Base-by-base conservation (phyloP, 1,140 invertebrate genomes). In the Odontomachus brunneus region DNA sequence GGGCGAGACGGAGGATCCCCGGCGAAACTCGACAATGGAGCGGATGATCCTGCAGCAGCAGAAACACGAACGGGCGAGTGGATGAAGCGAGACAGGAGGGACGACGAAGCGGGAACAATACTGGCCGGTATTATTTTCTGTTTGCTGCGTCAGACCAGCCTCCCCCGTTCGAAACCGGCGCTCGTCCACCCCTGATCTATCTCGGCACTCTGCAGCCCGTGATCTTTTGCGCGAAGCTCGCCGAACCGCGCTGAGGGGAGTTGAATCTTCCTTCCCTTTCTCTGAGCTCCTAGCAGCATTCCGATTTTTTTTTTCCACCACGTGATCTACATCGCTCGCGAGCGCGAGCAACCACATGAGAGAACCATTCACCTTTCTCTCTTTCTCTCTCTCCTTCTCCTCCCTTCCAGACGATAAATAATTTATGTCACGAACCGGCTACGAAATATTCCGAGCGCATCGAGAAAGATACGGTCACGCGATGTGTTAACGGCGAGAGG, bases 111-210 rank as follows among this genome's bases (percentile, higher is more conserved):
- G 82, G 60, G 83, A 87, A 90, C 87, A 90, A 90, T 90, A 82
- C 44, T 49, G 73, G 55, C 75, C 78, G 82, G 83, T 90, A 90
- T 90, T 90, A 90, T 90, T 90, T 90, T 89, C 88, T 90, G 86
- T 90, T 90, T 89, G 86, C 88, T 85, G 87, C 89, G 84, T 90
- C 89, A 89, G 88, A 81, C 89, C 84, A 67, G 73, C 60, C 84
- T 60, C 66, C 72, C 66, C 72, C 84, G 22, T 59, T 65, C 76
- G 24, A 67, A 84, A 82, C 33, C 65, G 24, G 80, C 73, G 65
- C 65, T 67, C 73, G 60, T 83, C 73, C 71, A 80, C 22, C 29
- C 49, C 24, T 15, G n/a, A 65, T 71, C 51, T 69, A 38, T 80
- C 83, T 53, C 72, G 65, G n/a, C n/a, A n/a, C 24, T 65, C 9